Evolutionary conservation across 1,140 invertebrate genomes (phyloP), one percentile per base, ranked within the genome.

Genomic region (Uloborus diversus): DNA sequence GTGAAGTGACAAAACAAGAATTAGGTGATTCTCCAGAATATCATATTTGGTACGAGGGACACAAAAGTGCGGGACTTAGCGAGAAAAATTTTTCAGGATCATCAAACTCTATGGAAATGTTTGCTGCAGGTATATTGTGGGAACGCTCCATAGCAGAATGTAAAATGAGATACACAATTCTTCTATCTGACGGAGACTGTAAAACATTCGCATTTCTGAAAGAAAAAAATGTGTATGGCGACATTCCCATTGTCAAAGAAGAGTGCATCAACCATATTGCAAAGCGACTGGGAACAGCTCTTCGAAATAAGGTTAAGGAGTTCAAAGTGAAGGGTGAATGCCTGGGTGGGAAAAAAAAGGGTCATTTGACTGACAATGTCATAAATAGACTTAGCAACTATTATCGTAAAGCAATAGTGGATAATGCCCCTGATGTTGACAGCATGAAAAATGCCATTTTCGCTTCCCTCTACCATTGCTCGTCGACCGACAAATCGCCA

Each of bases 301-400:
- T n/a, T n/a, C n/a, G n/a, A n/a, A n/a, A n/a, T n/a, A n/a, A n/a
- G n/a, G n/a, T 42, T 42, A 42, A 42, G 17, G 37, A 42, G 37
- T 42, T 42, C 7, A 42, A 17, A 42, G 37, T 42, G 37, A 89
- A n/a, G 86, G 53, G 53, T 25, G 23, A 13, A n/a, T 56, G 53
- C 53, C 53, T 20, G 9, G 53, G 53, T 11, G 53, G 53, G 23
- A 14, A 25, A 56, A 56, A 56, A 56, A 25, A 56, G 23, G 53
- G 53, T n/a, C 14, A 25, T 20, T 20, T 56, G 53, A 56, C 14
- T n/a, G 53, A 56, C 23, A 25, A 9, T 56, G 23, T 25, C 53
- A 20, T n/a, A n/a, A n/a, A n/a, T n/a, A n/a, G n/a, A n/a, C n/a
- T n/a, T n/a, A n/a, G 14, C 7, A 56, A 56, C 53, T 56, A n/a